These are phyloP conservation scores for Dendrocincla tyrannina DNA, from an alignment of 2,797 vertebrate species.

Conservation along the genomic window DNA sequence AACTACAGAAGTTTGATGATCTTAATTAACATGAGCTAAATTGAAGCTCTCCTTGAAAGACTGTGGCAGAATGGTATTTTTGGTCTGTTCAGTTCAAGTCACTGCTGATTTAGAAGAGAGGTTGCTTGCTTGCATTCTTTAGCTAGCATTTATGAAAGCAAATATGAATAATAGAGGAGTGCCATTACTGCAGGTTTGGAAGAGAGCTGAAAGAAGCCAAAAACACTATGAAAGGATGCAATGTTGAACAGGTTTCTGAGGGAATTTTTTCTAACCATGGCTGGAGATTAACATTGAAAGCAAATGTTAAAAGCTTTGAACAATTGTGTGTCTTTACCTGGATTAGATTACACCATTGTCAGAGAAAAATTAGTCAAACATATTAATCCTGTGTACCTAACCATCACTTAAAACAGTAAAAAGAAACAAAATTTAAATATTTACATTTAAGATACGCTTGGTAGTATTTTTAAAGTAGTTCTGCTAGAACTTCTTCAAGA, in stretches of 20 bases:
- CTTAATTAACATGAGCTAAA: neutral
- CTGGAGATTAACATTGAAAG: slow-evolving; percentile 67
- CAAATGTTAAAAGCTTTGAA: slow-evolving; percentile 64
- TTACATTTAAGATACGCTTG: neutral
- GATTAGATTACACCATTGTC: slow-evolving; percentile 55
- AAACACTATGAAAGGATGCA: slow-evolving; percentile 67
- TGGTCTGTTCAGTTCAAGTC: slow-evolving; percentile 31
- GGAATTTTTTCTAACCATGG: slow-evolving; percentile 68
- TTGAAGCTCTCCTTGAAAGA: neutral
- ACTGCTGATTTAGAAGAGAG: slow-evolving; percentile 55
- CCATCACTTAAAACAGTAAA: neutral
- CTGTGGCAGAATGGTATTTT: slow-evolving; percentile 27
- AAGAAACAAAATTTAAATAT: neutral
- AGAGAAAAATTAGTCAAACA: slow-evolving; percentile 54
- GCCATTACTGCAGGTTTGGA: slow-evolving; percentile 53
- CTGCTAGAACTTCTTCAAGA: neutral
- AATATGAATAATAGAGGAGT: slow-evolving; percentile 67
- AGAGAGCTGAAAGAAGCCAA: slow-evolving; percentile 48
- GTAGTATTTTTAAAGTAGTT: neutral
- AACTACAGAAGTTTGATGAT: neutral
- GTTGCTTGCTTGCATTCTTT: slow-evolving; percentile 55
- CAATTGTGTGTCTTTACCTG: slow-evolving; percentile 63
- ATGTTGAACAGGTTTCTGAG: slow-evolving; percentile 66
- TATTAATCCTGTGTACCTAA: neutral
- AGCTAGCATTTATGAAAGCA: slow-evolving; percentile 64